Conservation (phyloP, 37 sponge, comb jelly and placozoan species). For the Aplysina aerophoba region DNA sequence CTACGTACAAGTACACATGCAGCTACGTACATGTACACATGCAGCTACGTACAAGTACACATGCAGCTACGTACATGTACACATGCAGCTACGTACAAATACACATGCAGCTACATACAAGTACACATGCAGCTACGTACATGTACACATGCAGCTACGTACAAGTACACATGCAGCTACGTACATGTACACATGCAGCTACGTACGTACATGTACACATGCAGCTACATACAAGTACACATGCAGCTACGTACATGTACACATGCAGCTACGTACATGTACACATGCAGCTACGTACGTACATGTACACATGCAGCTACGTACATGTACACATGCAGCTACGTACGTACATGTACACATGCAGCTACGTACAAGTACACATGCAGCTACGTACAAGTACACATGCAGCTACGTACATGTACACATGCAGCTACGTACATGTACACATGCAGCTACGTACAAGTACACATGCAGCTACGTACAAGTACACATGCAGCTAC, state of each 20-base stretch:
- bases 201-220: no score
- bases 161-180: constrained; percentile 6
- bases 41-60: constrained; percentile 18
- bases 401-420: no score
- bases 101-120: no score
- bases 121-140: no score
- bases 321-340: no score
- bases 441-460: constrained; percentile 9
- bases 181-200: neutral
- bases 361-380: constrained; percentile 15
- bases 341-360: constrained; percentile 15
- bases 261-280: neutral
- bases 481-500: no score
- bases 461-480: neutral
- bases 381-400: neutral
- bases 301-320: neutral
- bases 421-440: constrained; percentile 12
- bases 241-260: no score
- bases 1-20: no score
- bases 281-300: constrained; percentile 20
- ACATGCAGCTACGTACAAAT: no score
- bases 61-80: neutral
- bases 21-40: constrained; percentile 19
- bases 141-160: constrained; percentile 1
- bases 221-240: no score